Evolutionary conservation across 2,797 vertebrate genomes (phyloP), one percentile per base, ranked within the genome.

Genomic region (Pogonophryne albipinna): DNA sequence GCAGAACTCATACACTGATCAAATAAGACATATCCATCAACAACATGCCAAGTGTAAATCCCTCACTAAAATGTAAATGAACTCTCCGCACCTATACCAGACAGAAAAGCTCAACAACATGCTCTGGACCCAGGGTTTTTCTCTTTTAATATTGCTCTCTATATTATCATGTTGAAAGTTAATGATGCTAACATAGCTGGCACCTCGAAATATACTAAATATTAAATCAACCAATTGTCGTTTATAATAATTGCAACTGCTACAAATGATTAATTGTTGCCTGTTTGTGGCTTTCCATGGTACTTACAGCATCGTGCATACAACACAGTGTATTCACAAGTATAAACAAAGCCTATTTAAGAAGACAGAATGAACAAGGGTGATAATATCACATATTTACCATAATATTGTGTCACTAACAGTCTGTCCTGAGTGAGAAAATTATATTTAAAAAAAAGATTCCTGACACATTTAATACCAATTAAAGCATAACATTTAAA

Each of bases 111-210:
- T 34, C n/a, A 15, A 19, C 19, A 42, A 17, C 3, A 0, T 16
- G 34, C 46, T 58, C n/a, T 42, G 23, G 50, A 34, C 15, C 46
- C 45, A 45, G 42, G 42, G 15, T 2, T 51, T 27, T 55, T 52
- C 41, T 38, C 27, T 66, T 59, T 46, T 64, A 16, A 11, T 57
- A 46, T 23, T 15, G 12, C 31, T 57, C 49, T 58, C 2, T 78
- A 7, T 60, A 58, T 67, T 46, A 45, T 8, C 23, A 62, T 57
- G 38, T 49, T 56, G 38, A 6, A 10, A 70, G 16, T 42, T 85
- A 59, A 76, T 84, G 50, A 72, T 66, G 49, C n/a, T 27, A 72
- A 76, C 34, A 76, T 47, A 80, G 27, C 64, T 53, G 55, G 38
- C n/a, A 52, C 38, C 8, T 10, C 34, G 5, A 1, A 51, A 72